phyloP scores from a whole-genome alignment of 1,140 invertebrate genomes.

The Drosophila tsacasi region DNA sequence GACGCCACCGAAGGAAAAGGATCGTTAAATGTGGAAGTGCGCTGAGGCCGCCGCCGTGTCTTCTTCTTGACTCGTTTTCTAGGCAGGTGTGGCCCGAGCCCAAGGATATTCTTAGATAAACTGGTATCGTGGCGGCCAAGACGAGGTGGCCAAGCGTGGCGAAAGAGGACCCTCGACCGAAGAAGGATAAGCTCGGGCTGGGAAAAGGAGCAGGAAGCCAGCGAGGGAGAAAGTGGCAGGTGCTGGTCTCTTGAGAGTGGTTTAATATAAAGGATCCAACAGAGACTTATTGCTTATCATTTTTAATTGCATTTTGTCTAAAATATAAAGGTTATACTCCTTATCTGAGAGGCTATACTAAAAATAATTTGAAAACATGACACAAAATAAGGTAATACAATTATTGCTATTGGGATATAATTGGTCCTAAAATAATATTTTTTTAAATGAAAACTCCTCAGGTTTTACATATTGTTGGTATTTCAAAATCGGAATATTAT shows the following conservation, averaged over 20 bases:
- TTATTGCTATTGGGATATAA: neutral
- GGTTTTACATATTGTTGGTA: neutral
- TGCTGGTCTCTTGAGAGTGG: constrained; percentile 6
- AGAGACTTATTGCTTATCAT: neutral
- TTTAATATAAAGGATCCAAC: constrained; percentile 6
- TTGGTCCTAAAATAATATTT: neutral
- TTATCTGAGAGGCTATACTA: neutral
- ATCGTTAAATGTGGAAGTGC: constrained; percentile 71
- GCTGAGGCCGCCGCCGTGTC: constrained; percentile 66
- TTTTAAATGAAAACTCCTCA: neutral
- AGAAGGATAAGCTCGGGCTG: constrained; percentile 29
- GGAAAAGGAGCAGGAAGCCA: constrained; percentile 38
- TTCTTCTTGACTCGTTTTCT: constrained; percentile 67
- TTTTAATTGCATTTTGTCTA: neutral
- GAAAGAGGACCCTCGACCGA: constrained; percentile 5
- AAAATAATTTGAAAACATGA: neutral
- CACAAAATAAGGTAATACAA: neutral
- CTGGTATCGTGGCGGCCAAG: constrained; percentile 73
- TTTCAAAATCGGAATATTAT: neutral
- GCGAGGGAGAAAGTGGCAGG: constrained; percentile 46
- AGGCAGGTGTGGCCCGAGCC: constrained; percentile 71
- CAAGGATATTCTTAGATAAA: constrained; percentile 59
- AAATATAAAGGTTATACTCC: neutral
- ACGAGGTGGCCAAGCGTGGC: constrained; percentile 66
- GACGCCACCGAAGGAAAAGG: constrained; percentile 40